phyloP scores from a whole-genome alignment of 2,797 vertebrate species.

The Botia kubotai region DNA sequence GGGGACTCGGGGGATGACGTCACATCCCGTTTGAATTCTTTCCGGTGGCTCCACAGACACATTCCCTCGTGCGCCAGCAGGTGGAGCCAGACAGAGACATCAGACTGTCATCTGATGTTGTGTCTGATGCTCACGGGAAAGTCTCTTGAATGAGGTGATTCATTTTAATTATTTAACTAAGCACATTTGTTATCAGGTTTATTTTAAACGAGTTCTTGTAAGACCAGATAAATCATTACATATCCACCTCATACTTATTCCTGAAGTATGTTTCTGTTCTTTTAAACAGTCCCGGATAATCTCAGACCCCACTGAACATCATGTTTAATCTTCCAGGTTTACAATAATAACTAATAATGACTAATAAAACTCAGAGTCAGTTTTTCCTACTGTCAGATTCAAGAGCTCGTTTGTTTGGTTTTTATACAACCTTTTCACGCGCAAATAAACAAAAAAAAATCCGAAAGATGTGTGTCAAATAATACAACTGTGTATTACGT shows the following conservation, averaged over 20 bases:
- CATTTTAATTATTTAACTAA: neutral
- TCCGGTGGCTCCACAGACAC: constrained; percentile 6
- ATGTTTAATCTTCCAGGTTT: neutral
- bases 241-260: neutral
- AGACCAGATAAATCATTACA: neutral
- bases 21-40: constrained; percentile 37
- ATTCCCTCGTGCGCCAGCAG: neutral
- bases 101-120: neutral
- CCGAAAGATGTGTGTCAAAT: neutral
- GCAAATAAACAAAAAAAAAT: neutral
- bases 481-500: neutral
- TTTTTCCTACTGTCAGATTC: too few species aligned
- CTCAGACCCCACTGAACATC: too few species aligned
- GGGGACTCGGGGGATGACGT: constrained; percentile 35
- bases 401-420: too few species aligned
- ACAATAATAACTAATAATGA: neutral
- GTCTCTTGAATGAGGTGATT: neutral
- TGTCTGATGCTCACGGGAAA: neutral
- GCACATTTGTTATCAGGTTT: too few species aligned
- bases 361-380: too few species aligned
- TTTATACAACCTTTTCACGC: neutral
- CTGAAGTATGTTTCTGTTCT: neutral
- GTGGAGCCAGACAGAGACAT: constrained; percentile 15
- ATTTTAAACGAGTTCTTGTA: too few species aligned
- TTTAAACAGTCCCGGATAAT: neutral